These are phyloP conservation scores for Hesperophylax magnus DNA, from an alignment of 1,140 invertebrate genomes.

Conservation along the genomic window DNA sequence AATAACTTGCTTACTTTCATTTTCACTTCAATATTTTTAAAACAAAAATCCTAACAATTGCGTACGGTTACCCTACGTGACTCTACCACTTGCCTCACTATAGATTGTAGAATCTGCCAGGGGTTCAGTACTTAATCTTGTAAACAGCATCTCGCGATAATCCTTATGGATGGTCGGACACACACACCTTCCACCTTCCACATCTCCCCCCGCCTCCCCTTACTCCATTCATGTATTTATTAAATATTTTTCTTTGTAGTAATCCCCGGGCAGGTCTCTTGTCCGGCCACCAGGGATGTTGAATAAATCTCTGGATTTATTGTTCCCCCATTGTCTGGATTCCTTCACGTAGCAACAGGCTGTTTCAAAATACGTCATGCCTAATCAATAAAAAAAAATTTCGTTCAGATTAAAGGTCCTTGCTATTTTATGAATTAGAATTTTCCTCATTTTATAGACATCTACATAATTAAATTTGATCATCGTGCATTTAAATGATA, in stretches of 20 bases:
- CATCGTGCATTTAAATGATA: no score
- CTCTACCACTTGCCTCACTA: neutral
- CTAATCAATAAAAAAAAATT: no score
- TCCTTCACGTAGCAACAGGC: neutral
- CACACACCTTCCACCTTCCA: slow-evolving; percentile 30
- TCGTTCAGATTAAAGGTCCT: no score
- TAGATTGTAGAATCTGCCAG: neutral
- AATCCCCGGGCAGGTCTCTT: slow-evolving; percentile 20
- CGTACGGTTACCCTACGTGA: no score
- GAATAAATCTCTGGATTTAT: slow-evolving; percentile 46
- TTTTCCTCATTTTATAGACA: no score
- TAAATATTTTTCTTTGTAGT: slow-evolving; percentile 21
- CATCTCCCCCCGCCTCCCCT: neutral
- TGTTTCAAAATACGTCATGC: no score
- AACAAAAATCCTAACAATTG: no score
- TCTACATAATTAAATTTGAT: no score
- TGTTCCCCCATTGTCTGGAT: slow-evolving; percentile 3
- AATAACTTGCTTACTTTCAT: no score
- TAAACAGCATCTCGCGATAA: slow-evolving; percentile 33
- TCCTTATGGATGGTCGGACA: slow-evolving; percentile 43
- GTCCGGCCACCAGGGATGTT: slow-evolving; percentile 41
- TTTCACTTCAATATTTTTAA: no score
- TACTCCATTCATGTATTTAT: slow-evolving; percentile 3
- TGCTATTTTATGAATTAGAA: no score
- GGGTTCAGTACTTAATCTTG: slow-evolving; percentile 38